Evolutionary conservation across 2,113 vertebrate species (phyloP).

Genomic region (Pholis gunnellus): DNA sequence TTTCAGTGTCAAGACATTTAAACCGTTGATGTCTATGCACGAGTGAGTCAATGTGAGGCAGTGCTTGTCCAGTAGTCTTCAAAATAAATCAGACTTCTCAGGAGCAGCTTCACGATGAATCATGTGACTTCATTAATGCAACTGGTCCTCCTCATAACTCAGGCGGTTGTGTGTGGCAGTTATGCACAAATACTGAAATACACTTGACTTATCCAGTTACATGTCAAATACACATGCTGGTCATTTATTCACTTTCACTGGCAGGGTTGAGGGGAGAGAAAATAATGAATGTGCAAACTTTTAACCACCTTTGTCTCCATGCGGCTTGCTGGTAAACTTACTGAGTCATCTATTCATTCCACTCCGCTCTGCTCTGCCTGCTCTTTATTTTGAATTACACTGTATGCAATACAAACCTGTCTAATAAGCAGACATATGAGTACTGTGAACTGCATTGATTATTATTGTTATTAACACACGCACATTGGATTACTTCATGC

Average conservation of each 20-base stretch:
- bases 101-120: background rate
- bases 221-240: conserved; percentile 37
- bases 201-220: background rate
- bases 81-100: background rate
- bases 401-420: background rate
- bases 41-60: background rate
- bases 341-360: conserved; percentile 50
- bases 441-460: background rate
- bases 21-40: background rate
- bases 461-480: background rate
- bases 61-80: background rate
- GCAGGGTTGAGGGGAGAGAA: background rate
- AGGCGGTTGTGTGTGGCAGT: background rate
- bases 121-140: background rate
- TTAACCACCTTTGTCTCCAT: conserved; percentile 50
- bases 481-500: background rate
- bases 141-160: background rate
- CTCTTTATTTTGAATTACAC: background rate
- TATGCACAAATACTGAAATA: background rate
- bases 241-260: conserved; percentile 60
- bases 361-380: background rate
- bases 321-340: conserved; percentile 24
- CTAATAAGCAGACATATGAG: background rate
- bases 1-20: background rate
- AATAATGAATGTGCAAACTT: conserved; percentile 51